A percentile compares a stretch with the other conserved stretches of the same genome.
phyloP scores from a whole-genome alignment of 2,113 vertebrate genomes.

The Pungitius pungitius region DNA sequence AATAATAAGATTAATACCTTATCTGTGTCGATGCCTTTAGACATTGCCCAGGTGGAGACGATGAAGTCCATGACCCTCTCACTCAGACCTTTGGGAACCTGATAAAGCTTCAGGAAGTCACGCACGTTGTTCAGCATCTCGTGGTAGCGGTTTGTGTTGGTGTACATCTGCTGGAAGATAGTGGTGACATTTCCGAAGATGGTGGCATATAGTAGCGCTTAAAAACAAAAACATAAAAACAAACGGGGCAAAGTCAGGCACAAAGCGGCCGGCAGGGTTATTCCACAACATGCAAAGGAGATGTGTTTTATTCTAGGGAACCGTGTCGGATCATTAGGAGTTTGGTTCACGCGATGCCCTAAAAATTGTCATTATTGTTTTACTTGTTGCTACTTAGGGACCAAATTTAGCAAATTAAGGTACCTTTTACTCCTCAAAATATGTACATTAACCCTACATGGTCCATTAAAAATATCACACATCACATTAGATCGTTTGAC shows the following conservation, averaged over 20 bases:
- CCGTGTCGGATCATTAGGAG: neutral
- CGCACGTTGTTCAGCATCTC: constrained; percentile 99
- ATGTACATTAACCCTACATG: neutral
- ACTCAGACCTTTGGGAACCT: constrained; percentile 98
- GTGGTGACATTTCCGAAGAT: constrained; percentile 99
- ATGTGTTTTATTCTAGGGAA: neutral
- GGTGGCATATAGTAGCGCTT: constrained; percentile 97
- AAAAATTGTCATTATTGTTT: neutral
- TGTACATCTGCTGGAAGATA: constrained; percentile 99
- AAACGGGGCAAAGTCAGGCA: neutral
- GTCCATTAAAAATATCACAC: neutral
- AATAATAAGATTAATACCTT: constrained; percentile 83
- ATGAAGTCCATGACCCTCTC: constrained; percentile 99
- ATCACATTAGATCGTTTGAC: neutral
- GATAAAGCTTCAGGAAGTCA: constrained; percentile 97
- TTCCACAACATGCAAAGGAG: neutral
- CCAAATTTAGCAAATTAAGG: neutral
- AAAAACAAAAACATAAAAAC: constrained; percentile 70
- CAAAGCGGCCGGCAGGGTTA: neutral
- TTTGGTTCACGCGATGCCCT: neutral
- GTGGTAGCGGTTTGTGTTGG: constrained; percentile 98
- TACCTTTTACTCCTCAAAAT: neutral
- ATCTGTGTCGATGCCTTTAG: constrained; percentile 98
- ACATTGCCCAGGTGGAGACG: constrained; percentile 99
- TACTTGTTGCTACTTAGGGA: neutral